These are phyloP conservation scores for Melinaea menophilus DNA, from an alignment of 2,888 invertebrate species.

Conservation along the genomic window DNA sequence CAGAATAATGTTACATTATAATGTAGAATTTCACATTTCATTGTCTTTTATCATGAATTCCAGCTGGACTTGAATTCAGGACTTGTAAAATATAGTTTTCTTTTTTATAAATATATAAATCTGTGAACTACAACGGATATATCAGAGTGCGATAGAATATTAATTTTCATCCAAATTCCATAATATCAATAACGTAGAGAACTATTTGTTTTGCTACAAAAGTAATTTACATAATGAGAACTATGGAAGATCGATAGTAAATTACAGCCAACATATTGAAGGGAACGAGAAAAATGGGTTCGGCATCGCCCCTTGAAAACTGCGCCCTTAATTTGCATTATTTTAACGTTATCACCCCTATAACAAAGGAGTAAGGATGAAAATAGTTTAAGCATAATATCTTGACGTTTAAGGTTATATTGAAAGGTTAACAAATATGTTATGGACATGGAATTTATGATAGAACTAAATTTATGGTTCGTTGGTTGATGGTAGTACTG, in stretches of 20 bases:
- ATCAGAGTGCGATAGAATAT: too few relatives aligned
- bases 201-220: too few relatives aligned
- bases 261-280: constrained; percentile 65
- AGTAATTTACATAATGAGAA: constrained; percentile 61
- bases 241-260: constrained; percentile 59
- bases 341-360: constrained; percentile 35
- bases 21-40: too few relatives aligned
- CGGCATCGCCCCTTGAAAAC: constrained; percentile 55
- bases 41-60: too few relatives aligned
- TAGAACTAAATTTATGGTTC: constrained; percentile 40
- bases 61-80: too few relatives aligned
- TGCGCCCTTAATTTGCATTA: constrained; percentile 53
- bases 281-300: constrained; percentile 66
- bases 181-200: too few relatives aligned
- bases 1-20: too few relatives aligned
- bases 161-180: too few relatives aligned
- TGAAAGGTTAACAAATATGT: constrained; percentile 52
- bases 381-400: constrained; percentile 28
- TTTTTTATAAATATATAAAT: too few relatives aligned
- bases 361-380: constrained; percentile 31
- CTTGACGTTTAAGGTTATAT: constrained; percentile 38
- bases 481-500: neutral
- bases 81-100: too few relatives aligned
- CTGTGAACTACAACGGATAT: too few relatives aligned
- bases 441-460: constrained; percentile 48